Evolutionary conservation across 2,888 invertebrate genomes (phyloP), one percentile per base, ranked within the genome.

Genomic region (Drosophila affinis): DNA sequence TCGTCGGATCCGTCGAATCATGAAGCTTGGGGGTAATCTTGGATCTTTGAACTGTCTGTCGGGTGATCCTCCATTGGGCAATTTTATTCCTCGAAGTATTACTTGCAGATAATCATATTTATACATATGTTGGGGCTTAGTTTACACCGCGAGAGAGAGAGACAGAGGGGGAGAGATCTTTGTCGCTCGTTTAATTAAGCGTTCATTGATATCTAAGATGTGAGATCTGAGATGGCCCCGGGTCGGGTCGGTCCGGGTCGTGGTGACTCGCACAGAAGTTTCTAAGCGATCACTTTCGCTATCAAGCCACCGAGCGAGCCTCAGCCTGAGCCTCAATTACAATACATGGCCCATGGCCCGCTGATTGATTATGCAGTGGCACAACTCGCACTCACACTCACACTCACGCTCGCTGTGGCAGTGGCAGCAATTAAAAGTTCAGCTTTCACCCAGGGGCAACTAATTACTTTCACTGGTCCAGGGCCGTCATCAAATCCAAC

Each of bases 401-500:
- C 6, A 1, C 27, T 27, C 27, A 1, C 27, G 6, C 24, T 27
- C 24, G 24, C 24, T 24, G 24, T 24, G n/a, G 57, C 62, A 61
- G 45, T 55, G 47, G 47, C 71, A 68, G 81, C 83, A 88, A 88
- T 87, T 79, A 79, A 86, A 88, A 75, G 76, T 76, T 72, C 75
- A 73, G 84, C 89, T 84, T 88, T 88, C 87, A 87, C 81, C 81
- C 83, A 56, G 47, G 52, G 83, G 88, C 87, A 71, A 64, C 75
- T 78, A 87, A 88, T 81, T 81, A 84, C 87, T 84, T 88, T 88
- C 88, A 88, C 88, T 75, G 73, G 58, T 47, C 55, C 54, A 29
- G 49, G 29, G 73, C 46, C 69, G 60, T 75, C 72, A 51, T 73
- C 75, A 68, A 73, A 62, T 39, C 69, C 76, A 69, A 69, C 53